Evolutionary conservation across 2,888 invertebrate genomes (phyloP), one percentile per base, ranked within the genome.

Genomic region (Masnerella sp.): DNA sequence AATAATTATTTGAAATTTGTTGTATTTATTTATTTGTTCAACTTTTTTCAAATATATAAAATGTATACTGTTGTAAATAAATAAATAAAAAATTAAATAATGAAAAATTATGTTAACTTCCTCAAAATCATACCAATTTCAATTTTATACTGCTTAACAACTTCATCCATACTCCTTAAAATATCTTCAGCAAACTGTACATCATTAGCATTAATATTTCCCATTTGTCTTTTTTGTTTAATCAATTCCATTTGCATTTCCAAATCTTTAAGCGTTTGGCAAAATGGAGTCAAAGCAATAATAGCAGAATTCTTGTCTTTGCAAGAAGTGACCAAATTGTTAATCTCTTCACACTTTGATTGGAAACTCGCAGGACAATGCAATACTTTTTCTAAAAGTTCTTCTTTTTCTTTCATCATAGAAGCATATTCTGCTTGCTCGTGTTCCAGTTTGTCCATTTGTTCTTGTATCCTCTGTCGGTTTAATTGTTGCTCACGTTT

Each of bases 321-420:
- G 38, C 83, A 85, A 34, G 61, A 45, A 34, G 58, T 56, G 34
- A 80, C 75, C 0, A 80, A 78, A 0, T 5, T 11, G 2, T 77
- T 65, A 42, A 87, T 80, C 45, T 83, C 79, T 47, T 77, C 75
- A 47, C 78, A 84, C 42, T 79, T 82, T 0, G 73, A 64, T 5
- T 72, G 56, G 32, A 85, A 84, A 22, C 61, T 74, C 15, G 76
- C 61, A 52, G 71, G 76, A 14, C 79, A 71, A 8, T 77, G 74
- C 14, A 77, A 65, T 18, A 91, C 84, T 78, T 88, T 88, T 30
- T 85, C 85, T 17, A 86, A 88, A 18, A 91, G 82, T 75, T 89
- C 89, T 72, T 90, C 89, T 58, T 89, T 83, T 20, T 88, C 87
- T 71, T 84, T 77, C 62, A 89, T 85, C 32, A 25, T 42, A 38